A percentile compares a stretch with the other conserved stretches of the same genome.
Evolutionary conservation across 2,888 invertebrate genomes (phyloP).

Genomic region (Ennomos quercinarius): DNA sequence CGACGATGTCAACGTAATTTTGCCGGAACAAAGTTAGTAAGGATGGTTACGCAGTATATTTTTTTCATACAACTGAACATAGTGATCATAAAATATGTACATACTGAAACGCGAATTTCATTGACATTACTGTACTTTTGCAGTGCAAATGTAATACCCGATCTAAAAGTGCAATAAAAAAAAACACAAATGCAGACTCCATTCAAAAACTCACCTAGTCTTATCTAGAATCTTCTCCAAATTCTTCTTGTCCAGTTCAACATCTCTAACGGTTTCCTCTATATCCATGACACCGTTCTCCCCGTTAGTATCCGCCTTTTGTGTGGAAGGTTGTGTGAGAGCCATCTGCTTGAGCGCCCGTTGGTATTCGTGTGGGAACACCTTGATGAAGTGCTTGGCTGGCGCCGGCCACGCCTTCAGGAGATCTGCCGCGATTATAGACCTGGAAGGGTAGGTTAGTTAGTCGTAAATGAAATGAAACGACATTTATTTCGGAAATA

Average conservation of each 20-base stretch:
- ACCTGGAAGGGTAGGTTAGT: constrained; percentile 66
- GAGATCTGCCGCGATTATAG: constrained; percentile 92
- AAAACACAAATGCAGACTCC: too few relatives aligned
- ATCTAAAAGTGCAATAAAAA: too few relatives aligned
- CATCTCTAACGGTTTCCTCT: constrained; percentile 94
- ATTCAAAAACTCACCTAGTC: constrained; percentile 82
- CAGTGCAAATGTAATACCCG: too few relatives aligned
- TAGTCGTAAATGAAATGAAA: too few relatives aligned
- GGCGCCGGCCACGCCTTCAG: constrained; percentile 92
- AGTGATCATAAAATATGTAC: too few relatives aligned
- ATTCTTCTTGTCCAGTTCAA: constrained; percentile 91
- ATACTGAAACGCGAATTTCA: too few relatives aligned
- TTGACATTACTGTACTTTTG: too few relatives aligned
- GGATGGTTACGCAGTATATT: too few relatives aligned
- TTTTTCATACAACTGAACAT: too few relatives aligned
- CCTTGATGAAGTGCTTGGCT: constrained; percentile 94
- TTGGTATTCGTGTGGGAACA: constrained; percentile 99
- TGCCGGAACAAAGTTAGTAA: too few relatives aligned
- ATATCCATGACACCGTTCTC: constrained; percentile 89
- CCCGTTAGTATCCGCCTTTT: constrained; percentile 63
- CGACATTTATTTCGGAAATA: too few relatives aligned
- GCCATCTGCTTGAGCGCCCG: constrained; percentile 91
- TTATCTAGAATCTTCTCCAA: constrained; percentile 93
- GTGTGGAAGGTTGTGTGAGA: constrained; percentile 45
- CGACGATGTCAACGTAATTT: too few relatives aligned